Evolutionary conservation across 2,888 invertebrate genomes (phyloP), one percentile per base, ranked within the genome.

Genomic region (Archips xylosteana): DNA sequence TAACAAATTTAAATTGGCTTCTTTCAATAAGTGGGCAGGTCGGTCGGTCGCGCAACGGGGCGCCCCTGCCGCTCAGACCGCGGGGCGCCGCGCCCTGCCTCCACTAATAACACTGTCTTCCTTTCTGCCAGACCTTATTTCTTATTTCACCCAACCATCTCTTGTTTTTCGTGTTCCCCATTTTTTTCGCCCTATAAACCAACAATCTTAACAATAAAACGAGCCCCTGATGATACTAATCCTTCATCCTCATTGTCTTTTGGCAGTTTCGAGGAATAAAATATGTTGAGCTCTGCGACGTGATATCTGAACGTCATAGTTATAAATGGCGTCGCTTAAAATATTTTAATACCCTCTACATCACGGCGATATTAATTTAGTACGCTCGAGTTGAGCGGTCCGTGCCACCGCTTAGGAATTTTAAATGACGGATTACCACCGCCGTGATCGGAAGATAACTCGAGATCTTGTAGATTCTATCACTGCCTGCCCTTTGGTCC

Each of bases 241-340:
- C 92, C 94, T 88, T 94, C 94, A 94, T 89, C 89, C 84, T 93
- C 92, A 94, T 94, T 94, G 94, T 94, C 93, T 94, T 93, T 94
- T 94, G 94, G 93, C 94, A 94, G 91, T 92, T 94, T 92, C 92
- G 87, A 85, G 89, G 92, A 92, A 93, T 93, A 93, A 93, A 91
- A 92, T 94, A 94, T 93, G 92, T 89, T 90, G 85, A 86, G 87
- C 86, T 88, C 89, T 84, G 92, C 90, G 90, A 91, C 91, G 89
- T 92, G 92, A 92, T 92, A 91, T 92, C 89, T 85, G 90, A 89
- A 90, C 91, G 91, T 92, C 92, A 91, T 89, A 89, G 77, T 93
- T 92, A 94, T 92, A 92, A 94, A 94, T 94, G 89, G 93, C 92
- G 87, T 92, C 94, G 89, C 92, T 94, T 92, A 92, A 93, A 92